phyloP scores from a whole-genome alignment of 2,888 invertebrate genomes.

The Tiliacea citrago region DNA sequence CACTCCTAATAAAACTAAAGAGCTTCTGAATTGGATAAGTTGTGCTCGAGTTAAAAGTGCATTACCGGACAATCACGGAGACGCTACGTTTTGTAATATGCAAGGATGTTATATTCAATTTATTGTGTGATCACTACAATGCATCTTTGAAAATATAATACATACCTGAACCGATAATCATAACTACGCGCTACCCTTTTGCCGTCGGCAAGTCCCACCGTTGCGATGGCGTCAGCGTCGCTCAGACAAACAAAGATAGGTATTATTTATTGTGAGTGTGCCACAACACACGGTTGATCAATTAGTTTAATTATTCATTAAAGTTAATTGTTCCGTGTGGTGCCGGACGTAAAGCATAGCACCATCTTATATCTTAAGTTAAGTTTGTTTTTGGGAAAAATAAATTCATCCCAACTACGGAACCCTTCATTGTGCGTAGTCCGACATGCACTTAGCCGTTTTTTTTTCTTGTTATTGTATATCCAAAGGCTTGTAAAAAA shows the following conservation, averaged over 20 bases:
- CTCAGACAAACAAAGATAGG: not conserved
- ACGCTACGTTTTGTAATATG: not conserved
- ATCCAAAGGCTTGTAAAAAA: not conserved
- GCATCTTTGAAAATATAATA: not conserved
- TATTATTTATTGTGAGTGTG: not conserved
- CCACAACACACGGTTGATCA: not conserved
- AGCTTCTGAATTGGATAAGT: slow-evolving; percentile 33
- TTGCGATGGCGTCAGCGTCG: too few relatives aligned
- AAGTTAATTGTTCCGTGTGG: too few relatives aligned
- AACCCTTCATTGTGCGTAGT: too few relatives aligned
- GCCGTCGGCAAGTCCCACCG: not conserved
- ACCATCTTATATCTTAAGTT: too few relatives aligned
- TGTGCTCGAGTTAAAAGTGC: not conserved
- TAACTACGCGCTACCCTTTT: not conserved
- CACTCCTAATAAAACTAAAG: not conserved
- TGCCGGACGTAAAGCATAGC: too few relatives aligned
- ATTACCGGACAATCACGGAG: not conserved
- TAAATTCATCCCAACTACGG: too few relatives aligned
- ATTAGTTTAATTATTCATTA: not conserved
- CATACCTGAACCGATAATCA: not conserved
- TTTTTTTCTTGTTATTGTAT: too few relatives aligned
- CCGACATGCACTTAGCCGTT: too few relatives aligned
- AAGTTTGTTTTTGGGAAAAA: too few relatives aligned
- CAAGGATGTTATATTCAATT: slow-evolving; percentile 16
- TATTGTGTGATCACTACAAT: not conserved